phyloP scores from a whole-genome alignment of 2,113 vertebrate genomes.

The Vulpes vulpes region DNA sequence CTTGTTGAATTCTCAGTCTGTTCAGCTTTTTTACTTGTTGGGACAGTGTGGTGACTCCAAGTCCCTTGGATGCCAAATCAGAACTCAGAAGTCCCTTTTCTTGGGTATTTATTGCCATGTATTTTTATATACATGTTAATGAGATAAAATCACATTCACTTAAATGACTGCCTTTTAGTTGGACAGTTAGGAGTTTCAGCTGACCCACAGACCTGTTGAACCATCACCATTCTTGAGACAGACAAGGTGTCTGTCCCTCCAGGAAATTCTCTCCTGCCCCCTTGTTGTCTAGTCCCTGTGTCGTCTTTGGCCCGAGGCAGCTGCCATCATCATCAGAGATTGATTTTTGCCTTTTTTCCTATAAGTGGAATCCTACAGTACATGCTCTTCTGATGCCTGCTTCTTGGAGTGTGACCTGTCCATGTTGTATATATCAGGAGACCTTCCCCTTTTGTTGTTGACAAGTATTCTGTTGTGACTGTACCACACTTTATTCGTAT shows the following conservation, averaged over 20 bases:
- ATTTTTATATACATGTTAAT: background rate
- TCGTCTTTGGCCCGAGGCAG: too few relatives aligned
- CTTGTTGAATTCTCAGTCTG: background rate
- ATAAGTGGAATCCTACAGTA: accelerated
- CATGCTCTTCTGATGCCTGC: too few relatives aligned
- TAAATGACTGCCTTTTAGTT: background rate
- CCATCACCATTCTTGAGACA: accelerated
- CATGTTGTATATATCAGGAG: background rate
- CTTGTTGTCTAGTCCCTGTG: background rate
- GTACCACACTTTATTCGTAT: too few relatives aligned
- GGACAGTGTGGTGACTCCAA: background rate
- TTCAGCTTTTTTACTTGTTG: background rate
- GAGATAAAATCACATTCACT: background rate
- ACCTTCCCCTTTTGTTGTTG: accelerated
- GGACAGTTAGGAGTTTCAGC: background rate
- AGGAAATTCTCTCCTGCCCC: too few relatives aligned
- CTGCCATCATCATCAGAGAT: background rate
- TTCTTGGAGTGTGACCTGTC: accelerated
- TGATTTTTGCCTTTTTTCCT: background rate
- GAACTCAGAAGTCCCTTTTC: background rate
- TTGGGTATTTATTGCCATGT: background rate
- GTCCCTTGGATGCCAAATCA: background rate
- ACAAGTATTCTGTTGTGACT: accelerated
- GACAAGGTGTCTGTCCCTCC: background rate
- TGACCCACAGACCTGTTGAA: too few relatives aligned